A percentile compares a stretch with the other conserved stretches of the same genome.
Conservation (phyloP, 2,797 vertebrate species). For the Otus scops region DNA sequence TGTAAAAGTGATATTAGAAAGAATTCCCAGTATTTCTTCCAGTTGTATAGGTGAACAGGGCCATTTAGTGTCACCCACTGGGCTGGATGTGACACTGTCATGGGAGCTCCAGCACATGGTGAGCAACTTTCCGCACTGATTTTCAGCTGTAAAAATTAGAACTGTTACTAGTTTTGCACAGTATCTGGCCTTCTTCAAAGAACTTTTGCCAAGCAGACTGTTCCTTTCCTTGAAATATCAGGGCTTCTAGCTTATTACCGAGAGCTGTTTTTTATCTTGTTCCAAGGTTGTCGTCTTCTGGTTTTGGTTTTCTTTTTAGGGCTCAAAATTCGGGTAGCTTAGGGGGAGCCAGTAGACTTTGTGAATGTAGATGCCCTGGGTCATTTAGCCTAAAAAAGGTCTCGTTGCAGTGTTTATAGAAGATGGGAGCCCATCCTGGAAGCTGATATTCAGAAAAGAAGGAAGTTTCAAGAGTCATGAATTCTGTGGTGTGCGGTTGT, state of each 20-base stretch:
- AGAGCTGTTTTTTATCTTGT: background rate
- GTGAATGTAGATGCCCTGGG: background rate
- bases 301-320: background rate
- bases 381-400: background rate
- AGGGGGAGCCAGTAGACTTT: background rate
- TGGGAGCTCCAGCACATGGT: background rate
- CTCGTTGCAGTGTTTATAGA: background rate
- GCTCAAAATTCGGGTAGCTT: background rate
- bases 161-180: background rate
- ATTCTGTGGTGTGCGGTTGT: background rate
- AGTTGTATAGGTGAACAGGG: background rate
- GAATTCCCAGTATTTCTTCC: background rate
- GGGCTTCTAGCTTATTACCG: background rate
- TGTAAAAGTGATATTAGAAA: fast-evolving
- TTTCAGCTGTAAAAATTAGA: background rate
- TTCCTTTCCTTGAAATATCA: background rate
- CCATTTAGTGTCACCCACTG: background rate
- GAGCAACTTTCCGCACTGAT: background rate
- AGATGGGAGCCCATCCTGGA: background rate
- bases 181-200: background rate
- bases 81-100: background rate
- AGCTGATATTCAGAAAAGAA: background rate
- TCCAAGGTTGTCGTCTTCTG: background rate
- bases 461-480: background rate
- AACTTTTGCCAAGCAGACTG: background rate